Evolutionary conservation across 2,113 vertebrate species (phyloP).

Genomic region (Chinchilla lanigera): DNA sequence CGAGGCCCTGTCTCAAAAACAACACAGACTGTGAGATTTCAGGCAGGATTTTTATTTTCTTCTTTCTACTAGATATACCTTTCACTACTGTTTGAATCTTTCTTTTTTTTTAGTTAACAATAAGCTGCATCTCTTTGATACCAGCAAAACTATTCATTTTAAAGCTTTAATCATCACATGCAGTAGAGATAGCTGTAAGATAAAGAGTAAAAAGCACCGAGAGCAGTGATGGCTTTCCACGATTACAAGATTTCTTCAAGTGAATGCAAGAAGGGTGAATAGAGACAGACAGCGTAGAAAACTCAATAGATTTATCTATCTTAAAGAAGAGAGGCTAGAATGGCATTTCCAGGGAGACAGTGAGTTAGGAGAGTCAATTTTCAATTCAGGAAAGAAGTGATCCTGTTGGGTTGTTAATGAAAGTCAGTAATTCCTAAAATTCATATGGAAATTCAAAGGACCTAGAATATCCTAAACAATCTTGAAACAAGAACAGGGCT

Average conservation of each 20-base stretch:
- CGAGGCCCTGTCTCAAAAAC: neutral
- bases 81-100: neutral
- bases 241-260: neutral
- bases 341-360: neutral
- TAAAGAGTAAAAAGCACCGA: neutral
- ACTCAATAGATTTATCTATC: neutral
- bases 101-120: neutral
- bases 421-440: neutral
- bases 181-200: neutral
- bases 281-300: neutral
- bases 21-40: neutral
- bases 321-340: neutral
- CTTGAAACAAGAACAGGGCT: neutral
- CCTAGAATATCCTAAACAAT: neutral
- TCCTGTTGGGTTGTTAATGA: neutral
- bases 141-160: neutral
- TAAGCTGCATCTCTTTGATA: neutral
- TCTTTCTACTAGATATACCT: neutral
- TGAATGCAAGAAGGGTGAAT: neutral
- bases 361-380: neutral
- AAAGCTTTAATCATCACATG: neutral
- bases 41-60: neutral
- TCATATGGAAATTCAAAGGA: neutral
- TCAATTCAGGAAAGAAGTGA: neutral
- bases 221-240: neutral